These are phyloP conservation scores for Drosophila sulfurigaster DNA, from an alignment of 1,140 invertebrate species.

Conservation along the genomic window DNA sequence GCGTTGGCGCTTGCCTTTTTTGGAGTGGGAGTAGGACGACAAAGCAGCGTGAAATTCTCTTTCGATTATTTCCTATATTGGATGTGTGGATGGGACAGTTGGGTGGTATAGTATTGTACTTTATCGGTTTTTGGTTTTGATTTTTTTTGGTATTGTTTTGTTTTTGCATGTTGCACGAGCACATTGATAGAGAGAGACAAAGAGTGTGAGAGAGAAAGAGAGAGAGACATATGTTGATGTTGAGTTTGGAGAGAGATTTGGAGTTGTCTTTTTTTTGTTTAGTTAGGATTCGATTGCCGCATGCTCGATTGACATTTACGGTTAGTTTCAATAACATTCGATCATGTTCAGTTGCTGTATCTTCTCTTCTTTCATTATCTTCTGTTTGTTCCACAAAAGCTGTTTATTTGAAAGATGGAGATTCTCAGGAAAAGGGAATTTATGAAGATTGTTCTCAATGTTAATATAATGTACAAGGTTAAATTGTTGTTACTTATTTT, in stretches of 20 bases:
- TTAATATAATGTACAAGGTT: background rate
- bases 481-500: background rate
- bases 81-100: constrained; percentile 57
- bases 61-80: constrained; percentile 83
- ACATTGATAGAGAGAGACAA: constrained; percentile 52
- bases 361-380: background rate
- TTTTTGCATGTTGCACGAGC: constrained; percentile 16
- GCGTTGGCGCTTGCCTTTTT: constrained; percentile 74
- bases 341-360: background rate
- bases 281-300: constrained; percentile 16
- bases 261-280: constrained; percentile 18
- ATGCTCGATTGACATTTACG: background rate
- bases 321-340: constrained; percentile 14
- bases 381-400: background rate
- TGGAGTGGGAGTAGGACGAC: constrained; percentile 69
- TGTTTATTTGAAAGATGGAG: background rate
- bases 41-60: constrained; percentile 84
- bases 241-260: constrained; percentile 38
- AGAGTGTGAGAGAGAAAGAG: constrained; percentile 53
- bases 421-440: background rate
- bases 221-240: constrained; percentile 36
- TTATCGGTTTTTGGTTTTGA: constrained; percentile 37
- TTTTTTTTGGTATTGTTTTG: constrained; percentile 34
- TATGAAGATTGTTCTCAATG: background rate
- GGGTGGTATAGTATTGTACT: constrained; percentile 54